Conservation (phyloP, 2,113 vertebrate species). For the Marmota flaviventris region DNA sequence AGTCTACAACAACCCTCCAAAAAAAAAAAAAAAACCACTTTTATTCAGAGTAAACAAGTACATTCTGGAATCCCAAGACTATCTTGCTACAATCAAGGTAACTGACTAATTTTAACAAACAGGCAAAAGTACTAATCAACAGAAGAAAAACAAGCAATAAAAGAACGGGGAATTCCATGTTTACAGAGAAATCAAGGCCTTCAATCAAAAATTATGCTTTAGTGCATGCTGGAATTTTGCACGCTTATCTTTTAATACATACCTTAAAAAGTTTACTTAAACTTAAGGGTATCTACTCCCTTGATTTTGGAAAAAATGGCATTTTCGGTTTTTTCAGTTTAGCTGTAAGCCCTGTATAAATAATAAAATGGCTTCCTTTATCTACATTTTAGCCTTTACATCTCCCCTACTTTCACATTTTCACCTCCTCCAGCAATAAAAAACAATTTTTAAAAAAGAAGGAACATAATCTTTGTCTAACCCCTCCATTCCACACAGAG, state of each 20-base stretch:
- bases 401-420: constrained; percentile 34
- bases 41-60: not conserved
- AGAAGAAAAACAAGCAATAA: not conserved
- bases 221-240: not conserved
- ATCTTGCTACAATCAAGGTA: not conserved
- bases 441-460: constrained; percentile 20
- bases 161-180: not conserved
- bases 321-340: not conserved
- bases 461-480: constrained; percentile 16
- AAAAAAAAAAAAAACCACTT: not conserved
- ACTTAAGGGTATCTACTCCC: not conserved
- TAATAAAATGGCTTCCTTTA: not conserved
- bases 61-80: not conserved
- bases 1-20: not conserved
- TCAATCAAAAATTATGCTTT: constrained; percentile 18
- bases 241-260: not conserved
- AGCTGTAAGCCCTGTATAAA: not conserved
- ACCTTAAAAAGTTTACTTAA: constrained; percentile 23
- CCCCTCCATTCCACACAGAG: not conserved
- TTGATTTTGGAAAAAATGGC: not conserved
- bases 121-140: not conserved
- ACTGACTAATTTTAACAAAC: not conserved
- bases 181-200: not conserved
- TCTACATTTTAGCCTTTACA: not conserved
- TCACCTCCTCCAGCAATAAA: constrained; percentile 10